phyloP scores from a whole-genome alignment of 2,888 invertebrate genomes.

The Lasioglossum calceatum region DNA sequence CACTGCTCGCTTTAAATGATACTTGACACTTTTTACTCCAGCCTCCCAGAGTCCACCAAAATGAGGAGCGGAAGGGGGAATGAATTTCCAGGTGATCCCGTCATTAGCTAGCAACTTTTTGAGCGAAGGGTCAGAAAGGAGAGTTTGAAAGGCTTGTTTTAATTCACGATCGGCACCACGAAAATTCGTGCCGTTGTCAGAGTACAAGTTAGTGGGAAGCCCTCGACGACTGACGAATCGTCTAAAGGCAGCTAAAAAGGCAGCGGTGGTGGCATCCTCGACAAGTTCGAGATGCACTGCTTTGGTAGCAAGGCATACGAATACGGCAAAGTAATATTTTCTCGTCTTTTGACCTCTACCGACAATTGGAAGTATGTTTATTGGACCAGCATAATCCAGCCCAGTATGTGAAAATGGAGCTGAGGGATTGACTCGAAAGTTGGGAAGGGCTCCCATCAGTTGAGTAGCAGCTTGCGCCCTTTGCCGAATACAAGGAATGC shows the following conservation, averaged over 20 bases:
- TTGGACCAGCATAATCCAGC: neutral
- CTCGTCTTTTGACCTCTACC: neutral
- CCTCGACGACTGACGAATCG: neutral
- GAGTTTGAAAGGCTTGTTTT: too few species aligned
- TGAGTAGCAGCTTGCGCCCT: neutral
- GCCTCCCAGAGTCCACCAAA: too few species aligned
- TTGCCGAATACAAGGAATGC: neutral
- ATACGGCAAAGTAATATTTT: neutral
- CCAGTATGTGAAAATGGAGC: slow-evolving; percentile 1
- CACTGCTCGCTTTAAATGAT: too few species aligned
- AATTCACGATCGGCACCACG: too few species aligned
- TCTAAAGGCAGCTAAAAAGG: neutral
- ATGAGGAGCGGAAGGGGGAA: too few species aligned
- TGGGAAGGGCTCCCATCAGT: neutral
- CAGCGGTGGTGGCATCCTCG: neutral
- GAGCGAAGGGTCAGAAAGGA: too few species aligned
- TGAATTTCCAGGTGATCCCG: too few species aligned
- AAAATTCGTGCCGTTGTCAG: too few species aligned
- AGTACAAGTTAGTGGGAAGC: neutral
- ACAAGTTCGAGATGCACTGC: slow-evolving; percentile 1
- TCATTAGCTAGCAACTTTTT: too few species aligned
- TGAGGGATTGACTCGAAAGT: neutral
- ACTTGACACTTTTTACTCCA: too few species aligned
- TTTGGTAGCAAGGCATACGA: neutral
- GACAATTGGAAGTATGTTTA: neutral